Evolutionary conservation across 2,888 invertebrate species (phyloP).

Genomic region (Tipula confusa): DNA sequence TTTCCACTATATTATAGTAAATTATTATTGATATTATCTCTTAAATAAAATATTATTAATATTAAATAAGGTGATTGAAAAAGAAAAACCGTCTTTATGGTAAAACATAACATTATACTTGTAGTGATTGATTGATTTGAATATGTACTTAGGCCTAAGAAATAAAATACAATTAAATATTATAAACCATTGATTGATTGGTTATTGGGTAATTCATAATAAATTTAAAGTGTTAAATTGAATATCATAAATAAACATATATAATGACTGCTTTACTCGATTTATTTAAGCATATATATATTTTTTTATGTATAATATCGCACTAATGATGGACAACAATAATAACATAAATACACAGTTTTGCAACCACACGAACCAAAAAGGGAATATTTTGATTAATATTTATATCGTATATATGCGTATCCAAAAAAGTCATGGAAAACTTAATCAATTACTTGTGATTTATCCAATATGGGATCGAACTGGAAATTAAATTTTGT

Average conservation of each 20-base stretch:
- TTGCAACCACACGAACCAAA: background rate
- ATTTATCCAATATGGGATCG: background rate
- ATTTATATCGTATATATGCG: background rate
- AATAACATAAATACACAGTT: background rate
- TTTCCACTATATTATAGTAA: background rate
- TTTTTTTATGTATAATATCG: background rate
- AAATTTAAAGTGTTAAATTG: background rate
- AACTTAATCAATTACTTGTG: background rate
- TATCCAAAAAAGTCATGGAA: background rate
- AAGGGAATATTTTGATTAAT: background rate
- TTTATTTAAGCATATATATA: background rate
- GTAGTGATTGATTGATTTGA: background rate
- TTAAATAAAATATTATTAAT: background rate
- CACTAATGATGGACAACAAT: background rate
- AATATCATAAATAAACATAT: background rate
- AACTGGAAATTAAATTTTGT: background rate
- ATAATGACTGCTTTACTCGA: background rate
- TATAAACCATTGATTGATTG: background rate
- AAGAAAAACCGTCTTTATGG: background rate
- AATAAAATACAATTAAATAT: background rate
- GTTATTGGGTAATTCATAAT: background rate
- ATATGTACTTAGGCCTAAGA: background rate
- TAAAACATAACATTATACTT: background rate
- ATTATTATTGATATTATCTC: background rate
- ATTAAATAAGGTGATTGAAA: background rate